Base-by-base conservation (phyloP, 2,113 vertebrate species). In the Oxyruncus cristatus region DNA sequence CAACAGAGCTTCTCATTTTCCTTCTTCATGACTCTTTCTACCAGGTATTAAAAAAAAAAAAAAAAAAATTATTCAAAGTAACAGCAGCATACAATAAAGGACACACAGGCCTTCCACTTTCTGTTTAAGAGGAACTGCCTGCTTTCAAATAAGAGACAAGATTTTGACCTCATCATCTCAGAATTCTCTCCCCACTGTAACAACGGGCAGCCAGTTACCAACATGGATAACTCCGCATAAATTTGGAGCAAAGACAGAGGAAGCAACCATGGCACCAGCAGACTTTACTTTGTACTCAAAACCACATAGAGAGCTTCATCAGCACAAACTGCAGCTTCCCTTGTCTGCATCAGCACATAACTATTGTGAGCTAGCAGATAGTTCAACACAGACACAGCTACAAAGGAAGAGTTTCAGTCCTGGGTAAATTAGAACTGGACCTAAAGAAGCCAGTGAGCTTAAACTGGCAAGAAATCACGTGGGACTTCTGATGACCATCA, bases 291-390 rank as follows among this genome's bases (percentile, higher is more conserved):
- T 3, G 26, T 37, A 2, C 77, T 72, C n/a, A 30, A 75, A 77
- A 19, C 6, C 55, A 66, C 30, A 0, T 0, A 49, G 23, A 5
- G 11, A 85, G 24, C 42, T 89, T 62, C 46, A 33, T 3, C 37
- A 33, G 19, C 22, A 30, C 23, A 19, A 35, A 32, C 37, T 23
- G 13, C 71, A 56, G 8, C 66, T 46, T 59, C 26, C 17, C 39
- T 39, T 3, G 1, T 2, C 46, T 14, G 6, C 1, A 12, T 0
- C 49, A n/a, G 2, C 37, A 61, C 2, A 0, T 12, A 41, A 1
- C 21, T 28, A 19, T 39, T 49, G 23, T 11, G 26, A 63, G 11
- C 26, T 15, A 7, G 32, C 41, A 62, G 19, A 7, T 1, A 44
- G 27, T 0, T 52, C 24, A 23, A 5, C 8, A 6, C 28, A 58